A percentile compares a stretch with the other conserved stretches of the same genome.
Conservation (phyloP, 92 coral and sea anemone genomes). For the Isaurus tuberculatus region DNA sequence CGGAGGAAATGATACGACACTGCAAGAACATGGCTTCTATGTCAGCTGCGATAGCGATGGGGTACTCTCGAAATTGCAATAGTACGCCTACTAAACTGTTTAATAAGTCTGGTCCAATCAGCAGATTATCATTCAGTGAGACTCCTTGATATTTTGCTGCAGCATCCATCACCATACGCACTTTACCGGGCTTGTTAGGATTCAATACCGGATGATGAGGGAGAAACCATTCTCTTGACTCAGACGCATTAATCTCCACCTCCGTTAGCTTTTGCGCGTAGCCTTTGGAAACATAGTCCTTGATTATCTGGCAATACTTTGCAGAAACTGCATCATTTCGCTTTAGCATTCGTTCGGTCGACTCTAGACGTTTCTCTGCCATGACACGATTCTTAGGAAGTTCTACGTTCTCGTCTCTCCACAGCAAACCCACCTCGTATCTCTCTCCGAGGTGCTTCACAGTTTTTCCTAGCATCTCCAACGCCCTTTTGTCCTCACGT, state of each 20-base stretch:
- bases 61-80: neutral
- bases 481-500: conserved; percentile 23
- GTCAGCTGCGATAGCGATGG: conserved; percentile 1
- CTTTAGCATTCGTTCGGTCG: conserved; percentile 55
- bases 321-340: conserved; percentile 39
- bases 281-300: conserved; percentile 55
- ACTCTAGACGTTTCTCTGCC: neutral
- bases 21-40: conserved; percentile 45
- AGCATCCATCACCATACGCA: conserved; percentile 63
- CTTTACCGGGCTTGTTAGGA: conserved; percentile 62
- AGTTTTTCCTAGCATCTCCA: conserved; percentile 48
- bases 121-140: conserved; percentile 28
- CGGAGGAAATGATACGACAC: neutral
- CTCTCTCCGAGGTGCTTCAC: conserved; percentile 30
- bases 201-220: conserved; percentile 56
- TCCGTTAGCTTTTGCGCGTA: conserved; percentile 58
- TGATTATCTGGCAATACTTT: conserved; percentile 64
- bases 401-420: conserved; percentile 50
- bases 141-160: conserved; percentile 54
- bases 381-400: neutral
- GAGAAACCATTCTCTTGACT: conserved; percentile 46
- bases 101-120: conserved; percentile 50
- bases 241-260: conserved; percentile 33
- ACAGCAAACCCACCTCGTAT: conserved; percentile 45
- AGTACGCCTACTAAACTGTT: conserved; percentile 23